These are phyloP conservation scores for Rhogogaster chlorosoma DNA, from an alignment of 2,888 invertebrate genomes.

Conservation along the genomic window DNA sequence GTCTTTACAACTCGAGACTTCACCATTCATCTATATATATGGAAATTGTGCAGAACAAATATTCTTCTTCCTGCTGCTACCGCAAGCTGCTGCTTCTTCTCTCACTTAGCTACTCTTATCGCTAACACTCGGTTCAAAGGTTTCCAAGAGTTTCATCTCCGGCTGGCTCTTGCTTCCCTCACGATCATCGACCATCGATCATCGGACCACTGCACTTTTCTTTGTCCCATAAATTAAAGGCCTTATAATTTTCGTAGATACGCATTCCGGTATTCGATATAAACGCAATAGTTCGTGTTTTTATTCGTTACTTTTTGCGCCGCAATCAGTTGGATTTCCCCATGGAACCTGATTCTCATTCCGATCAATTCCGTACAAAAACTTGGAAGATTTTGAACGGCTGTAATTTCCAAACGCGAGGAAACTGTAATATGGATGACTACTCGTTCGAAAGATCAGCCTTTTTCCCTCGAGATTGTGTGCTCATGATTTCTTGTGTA, in stretches of 20 bases:
- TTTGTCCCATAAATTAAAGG: not conserved
- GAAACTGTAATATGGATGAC: not conserved
- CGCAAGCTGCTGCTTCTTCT: not conserved
- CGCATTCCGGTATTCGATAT: not conserved
- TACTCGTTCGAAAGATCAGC: not conserved
- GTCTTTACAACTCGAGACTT: not conserved
- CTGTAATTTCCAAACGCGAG: not conserved
- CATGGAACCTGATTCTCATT: not conserved
- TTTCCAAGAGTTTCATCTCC: conserved; percentile 10
- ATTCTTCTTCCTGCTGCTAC: conserved; percentile 12
- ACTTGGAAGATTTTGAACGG: not conserved
- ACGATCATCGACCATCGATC: conserved; percentile 54
- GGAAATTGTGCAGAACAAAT: not conserved
- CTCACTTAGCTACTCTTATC: conserved; percentile 24
- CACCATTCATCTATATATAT: not conserved
- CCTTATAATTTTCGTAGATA: not conserved
- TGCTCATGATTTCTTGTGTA: not conserved
- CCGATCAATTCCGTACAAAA: not conserved
- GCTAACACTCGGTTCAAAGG: conserved; percentile 5
- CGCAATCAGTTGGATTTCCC: not conserved
- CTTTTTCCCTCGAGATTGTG: not conserved
- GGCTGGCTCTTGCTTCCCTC: conserved; percentile 15
- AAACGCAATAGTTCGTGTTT: not conserved
- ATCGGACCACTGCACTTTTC: conserved; percentile 9
- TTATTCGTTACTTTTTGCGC: not conserved